Evolutionary conservation across 30 jellyfish, hydroid and myxozoan genomes (phyloP), one percentile per base, ranked within the genome.

Genomic region (Pseudorhiza aurosa): DNA sequence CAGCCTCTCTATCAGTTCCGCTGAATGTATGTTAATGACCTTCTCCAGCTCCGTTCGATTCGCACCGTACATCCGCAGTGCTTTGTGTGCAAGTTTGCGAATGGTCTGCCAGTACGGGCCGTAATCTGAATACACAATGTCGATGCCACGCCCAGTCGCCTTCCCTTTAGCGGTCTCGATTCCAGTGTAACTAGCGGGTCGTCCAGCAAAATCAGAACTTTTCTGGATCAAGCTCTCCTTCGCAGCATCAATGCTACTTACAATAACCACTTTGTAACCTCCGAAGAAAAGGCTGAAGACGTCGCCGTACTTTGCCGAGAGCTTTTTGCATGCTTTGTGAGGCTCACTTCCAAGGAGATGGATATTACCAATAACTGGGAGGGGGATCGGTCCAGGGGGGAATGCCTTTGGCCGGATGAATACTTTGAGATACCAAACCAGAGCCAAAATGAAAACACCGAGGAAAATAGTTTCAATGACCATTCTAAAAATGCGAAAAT

Each of bases 21-120:
- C 53, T 22, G 89, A 27, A 51, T 78, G 89, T 5, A 28, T 63
- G 59, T 25, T 33, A 11, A 62, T 62, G 11, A 70, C 39, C 49
- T 51, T 60, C 35, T 77, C 94, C 50, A 88, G 36, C 22, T 77
- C 58, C 32, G 46, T 65, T 11, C 76, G 55, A 35, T 68, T 68
- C 29, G 88, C 88, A 2, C 93, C 97, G 46, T 77, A 88, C 85
- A 79, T 70, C 65, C 63, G 69, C 83, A 88, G 46, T 4, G 97
- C 88, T 43, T 88, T 50, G 36, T 77, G 93, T 2, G 87, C 83
- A 58, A 60, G 21, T 63, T 80, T 88, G 35, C 94, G 82, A 12
- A 88, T 37, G 19, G 84, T 64, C 35, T 63, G 69, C 89, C 94
- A 77, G 32, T 42, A 72, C n/a, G 86, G 80, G 6, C 97, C 97